Evolutionary conservation across 1,140 invertebrate species (phyloP).

Genomic region (Metaphire vulgaris): DNA sequence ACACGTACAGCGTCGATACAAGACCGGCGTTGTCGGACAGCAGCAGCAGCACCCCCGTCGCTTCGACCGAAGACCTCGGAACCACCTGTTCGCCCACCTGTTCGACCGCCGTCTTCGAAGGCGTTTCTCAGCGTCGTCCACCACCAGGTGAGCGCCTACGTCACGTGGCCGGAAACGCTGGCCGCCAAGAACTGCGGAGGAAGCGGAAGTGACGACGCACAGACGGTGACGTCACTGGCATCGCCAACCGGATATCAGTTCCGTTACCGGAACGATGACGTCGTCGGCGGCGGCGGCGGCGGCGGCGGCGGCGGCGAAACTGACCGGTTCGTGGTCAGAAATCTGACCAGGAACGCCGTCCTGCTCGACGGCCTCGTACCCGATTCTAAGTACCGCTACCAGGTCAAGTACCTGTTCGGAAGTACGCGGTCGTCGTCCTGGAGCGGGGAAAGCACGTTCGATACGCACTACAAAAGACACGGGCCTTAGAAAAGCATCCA

Average conservation of each 20-base stretch:
- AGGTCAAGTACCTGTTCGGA: conserved; percentile 22
- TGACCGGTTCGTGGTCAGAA: neutral
- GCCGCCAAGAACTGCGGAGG: neutral
- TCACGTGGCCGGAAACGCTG: conserved; percentile 14
- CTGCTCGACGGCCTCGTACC: conserved; percentile 11
- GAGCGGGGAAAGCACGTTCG: conserved; percentile 5
- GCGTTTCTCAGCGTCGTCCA: conserved; percentile 2
- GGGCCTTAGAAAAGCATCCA: too few species aligned
- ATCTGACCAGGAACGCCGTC: conserved; percentile 7
- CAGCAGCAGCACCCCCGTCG: neutral
- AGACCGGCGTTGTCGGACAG: neutral
- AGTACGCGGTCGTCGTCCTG: neutral
- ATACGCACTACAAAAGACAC: conserved; percentile 19
- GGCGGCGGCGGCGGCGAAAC: neutral
- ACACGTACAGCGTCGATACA: neutral
- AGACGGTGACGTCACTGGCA: neutral
- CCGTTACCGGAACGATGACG: neutral
- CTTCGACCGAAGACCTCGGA: neutral
- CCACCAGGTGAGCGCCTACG: neutral
- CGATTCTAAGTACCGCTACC: conserved; percentile 5
- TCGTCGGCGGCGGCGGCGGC: neutral
- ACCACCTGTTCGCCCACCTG: too few species aligned
- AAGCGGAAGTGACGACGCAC: neutral
- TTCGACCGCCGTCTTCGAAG: neutral
- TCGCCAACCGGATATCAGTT: neutral